Percentiles rank a stretch among this genome's conserved stretches.
These are phyloP conservation scores for Thunnus thynnus DNA, from an alignment of 2,113 vertebrate species.

Conservation along the genomic window DNA sequence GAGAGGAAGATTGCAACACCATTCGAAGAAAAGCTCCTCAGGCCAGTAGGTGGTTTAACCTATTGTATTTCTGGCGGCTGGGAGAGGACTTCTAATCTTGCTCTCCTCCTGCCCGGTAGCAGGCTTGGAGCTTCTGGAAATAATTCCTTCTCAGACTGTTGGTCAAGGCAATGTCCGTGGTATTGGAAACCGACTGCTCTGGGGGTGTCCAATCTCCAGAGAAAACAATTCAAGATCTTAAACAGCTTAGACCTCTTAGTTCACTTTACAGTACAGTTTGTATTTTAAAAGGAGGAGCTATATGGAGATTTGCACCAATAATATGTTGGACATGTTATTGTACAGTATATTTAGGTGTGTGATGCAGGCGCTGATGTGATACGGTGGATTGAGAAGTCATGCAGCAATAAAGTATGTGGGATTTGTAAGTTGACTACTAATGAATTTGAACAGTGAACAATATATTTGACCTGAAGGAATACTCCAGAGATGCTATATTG, in stretches of 20 bases:
- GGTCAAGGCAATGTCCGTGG: conserved; percentile 78
- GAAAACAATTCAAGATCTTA: conserved; percentile 61
- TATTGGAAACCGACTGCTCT: conserved; percentile 75
- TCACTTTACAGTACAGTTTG: conserved; percentile 21
- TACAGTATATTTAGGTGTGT: neutral
- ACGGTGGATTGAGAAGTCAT: neutral
- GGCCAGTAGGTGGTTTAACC: conserved; percentile 77
- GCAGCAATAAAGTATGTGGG: neutral
- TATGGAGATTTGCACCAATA: neutral
- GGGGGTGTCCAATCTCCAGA: conserved; percentile 61
- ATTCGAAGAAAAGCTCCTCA: conserved; percentile 48
- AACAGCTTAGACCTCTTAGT: conserved; percentile 44
- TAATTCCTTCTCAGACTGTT: conserved; percentile 79
- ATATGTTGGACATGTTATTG: neutral
- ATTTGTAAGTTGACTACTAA: neutral
- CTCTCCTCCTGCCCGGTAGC: conserved; percentile 58
- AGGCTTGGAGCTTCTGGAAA: conserved; percentile 74
- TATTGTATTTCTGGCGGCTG: conserved; percentile 69
- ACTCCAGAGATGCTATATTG: neutral
- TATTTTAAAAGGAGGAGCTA: conserved; percentile 13
- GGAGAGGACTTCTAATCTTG: conserved; percentile 71
- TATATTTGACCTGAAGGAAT: no score
- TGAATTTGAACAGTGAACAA: neutral
- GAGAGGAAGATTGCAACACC: conserved; percentile 65
- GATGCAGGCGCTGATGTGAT: neutral